Percentiles rank a stretch among this genome's conserved stretches.
Conservation (phyloP, 1,140 invertebrate genomes). For the Conus ventricosus region DNA sequence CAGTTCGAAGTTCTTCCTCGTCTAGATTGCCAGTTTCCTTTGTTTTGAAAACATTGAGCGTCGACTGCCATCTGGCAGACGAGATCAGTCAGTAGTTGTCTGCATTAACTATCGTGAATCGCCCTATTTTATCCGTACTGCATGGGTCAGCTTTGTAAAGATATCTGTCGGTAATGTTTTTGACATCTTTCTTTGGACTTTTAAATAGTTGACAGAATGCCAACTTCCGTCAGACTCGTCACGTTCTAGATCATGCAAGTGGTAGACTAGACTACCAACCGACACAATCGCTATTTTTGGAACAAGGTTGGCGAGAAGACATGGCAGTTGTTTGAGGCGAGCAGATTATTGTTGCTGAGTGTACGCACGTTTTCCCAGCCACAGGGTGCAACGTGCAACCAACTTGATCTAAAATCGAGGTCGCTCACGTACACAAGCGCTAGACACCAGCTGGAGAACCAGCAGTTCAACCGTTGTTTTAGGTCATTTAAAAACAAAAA, state of each 20-base stretch:
- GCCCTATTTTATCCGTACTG: no score
- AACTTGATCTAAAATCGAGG: not conserved
- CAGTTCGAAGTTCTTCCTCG: no score
- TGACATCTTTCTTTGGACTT: no score
- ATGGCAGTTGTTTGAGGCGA: slow-evolving; percentile 7
- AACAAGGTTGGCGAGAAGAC: not conserved
- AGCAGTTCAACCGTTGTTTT: no score
- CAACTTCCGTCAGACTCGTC: not conserved
- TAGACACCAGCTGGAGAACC: no score
- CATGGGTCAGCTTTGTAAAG: no score
- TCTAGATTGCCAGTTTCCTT: not conserved
- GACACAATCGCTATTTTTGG: slow-evolving; percentile 6
- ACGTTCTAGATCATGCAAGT: not conserved
- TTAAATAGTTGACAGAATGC: not conserved
- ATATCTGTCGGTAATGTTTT: no score
- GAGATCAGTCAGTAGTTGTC: not conserved
- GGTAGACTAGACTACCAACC: slow-evolving; percentile 5
- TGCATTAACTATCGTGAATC: no score
- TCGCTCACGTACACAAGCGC: no score
- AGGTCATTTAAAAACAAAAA: no score
- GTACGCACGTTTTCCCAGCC: not conserved
- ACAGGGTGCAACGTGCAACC: not conserved
- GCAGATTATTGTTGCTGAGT: slow-evolving; percentile 8
- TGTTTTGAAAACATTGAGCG: not conserved
- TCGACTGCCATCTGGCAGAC: not conserved